Conservation (phyloP, 1,140 invertebrate genomes). For the Myzus persicae region DNA sequence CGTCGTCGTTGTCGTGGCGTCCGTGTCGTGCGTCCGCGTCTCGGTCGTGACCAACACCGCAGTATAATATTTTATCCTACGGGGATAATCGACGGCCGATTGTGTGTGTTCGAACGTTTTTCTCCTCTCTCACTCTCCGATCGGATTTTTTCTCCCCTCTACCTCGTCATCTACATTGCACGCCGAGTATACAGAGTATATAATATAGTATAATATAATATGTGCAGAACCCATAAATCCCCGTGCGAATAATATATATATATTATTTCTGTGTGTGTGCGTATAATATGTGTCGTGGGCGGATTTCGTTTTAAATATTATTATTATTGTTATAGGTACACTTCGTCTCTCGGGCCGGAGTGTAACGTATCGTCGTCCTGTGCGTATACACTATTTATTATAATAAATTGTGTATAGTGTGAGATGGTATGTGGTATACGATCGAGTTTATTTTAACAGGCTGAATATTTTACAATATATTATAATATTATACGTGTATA, state of each 20-base stretch:
- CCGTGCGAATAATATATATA: constrained; percentile 13
- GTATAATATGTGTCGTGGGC: constrained; percentile 31
- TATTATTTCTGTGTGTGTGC: neutral
- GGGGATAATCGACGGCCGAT: constrained; percentile 53
- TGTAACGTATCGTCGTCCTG: neutral
- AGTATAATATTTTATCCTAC: constrained; percentile 33
- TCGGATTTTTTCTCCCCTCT: neutral
- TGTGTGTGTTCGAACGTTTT: constrained; percentile 1
- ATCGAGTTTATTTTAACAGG: neutral
- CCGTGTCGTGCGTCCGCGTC: constrained; percentile 31
- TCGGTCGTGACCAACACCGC: constrained; percentile 41
- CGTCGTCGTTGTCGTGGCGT: constrained; percentile 15
- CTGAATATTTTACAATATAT: constrained; percentile 42
- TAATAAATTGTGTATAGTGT: neutral
- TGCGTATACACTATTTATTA: neutral
- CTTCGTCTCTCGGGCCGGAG: neutral
- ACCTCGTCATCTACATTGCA: neutral
- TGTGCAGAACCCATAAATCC: constrained; percentile 30
- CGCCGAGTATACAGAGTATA: neutral
- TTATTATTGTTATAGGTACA: neutral
- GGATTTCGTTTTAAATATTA: constrained; percentile 47
- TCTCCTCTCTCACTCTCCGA: neutral
- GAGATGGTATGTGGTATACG: neutral
- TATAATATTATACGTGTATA: constrained; percentile 9
- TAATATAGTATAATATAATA: neutral